These are phyloP conservation scores for Macrobrachium nipponense DNA, from an alignment of 1,140 invertebrate genomes.

Conservation along the genomic window DNA sequence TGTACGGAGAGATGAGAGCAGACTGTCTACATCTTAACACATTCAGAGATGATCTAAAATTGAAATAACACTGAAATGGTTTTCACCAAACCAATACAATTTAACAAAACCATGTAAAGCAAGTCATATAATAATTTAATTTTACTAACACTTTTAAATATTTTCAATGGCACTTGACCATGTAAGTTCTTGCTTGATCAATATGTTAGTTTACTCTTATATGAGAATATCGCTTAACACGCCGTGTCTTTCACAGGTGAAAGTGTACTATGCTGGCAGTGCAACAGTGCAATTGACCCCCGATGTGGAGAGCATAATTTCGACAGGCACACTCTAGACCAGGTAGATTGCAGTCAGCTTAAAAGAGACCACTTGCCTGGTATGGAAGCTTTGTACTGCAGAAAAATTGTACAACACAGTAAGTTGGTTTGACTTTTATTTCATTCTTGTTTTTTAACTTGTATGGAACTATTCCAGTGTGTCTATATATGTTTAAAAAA, in stretches of 20 bases:
- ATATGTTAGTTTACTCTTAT: too few species aligned
- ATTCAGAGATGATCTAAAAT: too few species aligned
- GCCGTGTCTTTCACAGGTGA: conserved; percentile 68
- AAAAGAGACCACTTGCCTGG: conserved; percentile 77
- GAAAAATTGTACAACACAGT: conserved; percentile 83
- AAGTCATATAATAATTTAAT: too few species aligned
- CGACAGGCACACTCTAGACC: conserved; percentile 81
- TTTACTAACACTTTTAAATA: too few species aligned
- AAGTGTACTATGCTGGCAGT: conserved; percentile 80
- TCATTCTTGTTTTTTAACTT: neutral
- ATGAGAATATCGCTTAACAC: neutral
- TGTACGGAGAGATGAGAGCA: too few species aligned
- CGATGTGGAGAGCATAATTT: conserved; percentile 85
- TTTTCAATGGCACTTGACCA: too few species aligned
- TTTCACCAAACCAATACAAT: too few species aligned
- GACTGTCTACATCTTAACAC: too few species aligned
- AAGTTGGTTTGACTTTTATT: conserved; percentile 59
- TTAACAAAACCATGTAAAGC: too few species aligned
- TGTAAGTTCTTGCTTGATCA: too few species aligned
- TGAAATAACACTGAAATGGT: too few species aligned
- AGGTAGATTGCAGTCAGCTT: conserved; percentile 84
- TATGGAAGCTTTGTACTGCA: conserved; percentile 75
- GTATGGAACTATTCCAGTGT: neutral
- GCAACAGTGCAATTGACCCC: conserved; percentile 86
- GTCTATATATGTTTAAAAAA: neutral